Evolutionary conservation across 2,113 vertebrate species (phyloP), one percentile per base, ranked within the genome.

Genomic region (Clarias macrocephalus): DNA sequence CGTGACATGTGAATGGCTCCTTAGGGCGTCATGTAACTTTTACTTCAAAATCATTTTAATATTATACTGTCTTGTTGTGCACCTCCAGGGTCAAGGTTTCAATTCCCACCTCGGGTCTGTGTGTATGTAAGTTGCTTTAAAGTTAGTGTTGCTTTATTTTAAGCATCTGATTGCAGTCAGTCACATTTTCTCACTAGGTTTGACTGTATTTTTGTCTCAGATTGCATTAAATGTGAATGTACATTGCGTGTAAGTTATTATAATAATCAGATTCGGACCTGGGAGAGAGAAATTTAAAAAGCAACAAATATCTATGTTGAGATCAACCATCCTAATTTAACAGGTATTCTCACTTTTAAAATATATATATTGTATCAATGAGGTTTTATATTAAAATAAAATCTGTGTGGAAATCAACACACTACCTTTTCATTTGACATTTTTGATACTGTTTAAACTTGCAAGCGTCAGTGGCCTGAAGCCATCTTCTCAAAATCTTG

Each of bases 211-310:
- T 37, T 37, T 37, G 2, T 28, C 23, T 56, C 15, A 33, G 5
- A 60, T 62, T 37, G 33, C 33, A 37, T 37, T 37, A 33, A 33
- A 33, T 56, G 5, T 70, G 4, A 3, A 1, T 4, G 6, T 70
- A 3, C 80, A n/a, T 68, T 37, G 15, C 42, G 86, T 83, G 80
- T 66, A 57, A 83, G 23, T 60, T 12, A 82, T 19, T 63, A 66
- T 48, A 76, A 86, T 91, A 37, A 37, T 33, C 92, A 98, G 97
- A 98, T 85, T 97, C 97, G 33, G 97, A 97, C 75, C 95, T 97
- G 0, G 94, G 93, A 48, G 87, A 91, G 42, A 89, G 89, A 73
- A 97, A 97, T 88, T 92, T 97, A 89, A 93, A 93, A 63, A 63
- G 42, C 79, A 97, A 93, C 91, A 92, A 83, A 63, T 98, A 95